Conservation (phyloP, 2,888 invertebrate species). For the Phalangium opilio region DNA sequence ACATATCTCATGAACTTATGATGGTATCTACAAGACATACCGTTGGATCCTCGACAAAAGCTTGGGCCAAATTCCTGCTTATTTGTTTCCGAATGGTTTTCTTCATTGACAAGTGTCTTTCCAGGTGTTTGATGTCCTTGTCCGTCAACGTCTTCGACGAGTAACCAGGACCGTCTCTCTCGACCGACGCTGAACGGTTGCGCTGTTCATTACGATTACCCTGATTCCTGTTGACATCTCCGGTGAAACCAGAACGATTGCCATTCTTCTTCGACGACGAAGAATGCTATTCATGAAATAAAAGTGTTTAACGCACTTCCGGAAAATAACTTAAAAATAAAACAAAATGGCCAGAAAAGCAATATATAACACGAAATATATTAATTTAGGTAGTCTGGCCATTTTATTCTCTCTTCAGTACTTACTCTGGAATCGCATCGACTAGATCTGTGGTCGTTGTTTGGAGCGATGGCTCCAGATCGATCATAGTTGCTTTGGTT, state of each 20-base stretch:
- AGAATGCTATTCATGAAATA: background rate
- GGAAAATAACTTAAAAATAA: no score
- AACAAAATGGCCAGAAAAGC: no score
- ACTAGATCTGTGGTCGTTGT: no score
- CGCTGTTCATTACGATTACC: background rate
- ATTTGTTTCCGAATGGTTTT: constrained; percentile 71
- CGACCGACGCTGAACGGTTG: background rate
- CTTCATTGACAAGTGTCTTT: constrained; percentile 70
- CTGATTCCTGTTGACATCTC: background rate
- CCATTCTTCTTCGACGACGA: background rate
- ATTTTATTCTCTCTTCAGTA: no score
- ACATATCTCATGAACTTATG: no score
- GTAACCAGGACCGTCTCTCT: constrained; percentile 3
- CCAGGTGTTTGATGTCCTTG: constrained; percentile 47
- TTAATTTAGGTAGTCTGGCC: no score
- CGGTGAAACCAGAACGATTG: no score
- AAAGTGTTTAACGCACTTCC: no score
- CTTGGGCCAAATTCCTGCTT: constrained; percentile 61
- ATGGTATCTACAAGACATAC: background rate
- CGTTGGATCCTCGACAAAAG: constrained; percentile 17
- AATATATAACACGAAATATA: no score
- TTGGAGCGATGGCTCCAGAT: no score
- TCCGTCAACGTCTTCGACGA: constrained; percentile 19
- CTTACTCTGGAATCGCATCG: no score
- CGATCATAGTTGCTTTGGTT: no score